Conservation (phyloP, 2,888 invertebrate genomes). For the Xestia c-nigrum region DNA sequence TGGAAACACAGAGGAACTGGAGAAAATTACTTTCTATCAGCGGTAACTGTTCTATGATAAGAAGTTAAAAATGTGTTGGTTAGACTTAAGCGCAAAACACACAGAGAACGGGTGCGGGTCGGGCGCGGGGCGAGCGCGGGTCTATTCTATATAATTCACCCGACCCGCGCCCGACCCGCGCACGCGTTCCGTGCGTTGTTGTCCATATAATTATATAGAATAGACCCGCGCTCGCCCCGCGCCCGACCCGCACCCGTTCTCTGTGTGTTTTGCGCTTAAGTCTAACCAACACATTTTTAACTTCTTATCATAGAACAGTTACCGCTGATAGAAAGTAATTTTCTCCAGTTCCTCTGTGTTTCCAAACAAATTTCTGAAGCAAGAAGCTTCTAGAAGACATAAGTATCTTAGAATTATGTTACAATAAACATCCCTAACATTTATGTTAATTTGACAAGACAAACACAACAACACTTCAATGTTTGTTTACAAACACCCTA, state of each 20-base stretch:
- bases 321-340: neutral
- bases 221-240: too few species aligned
- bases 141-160: too few species aligned
- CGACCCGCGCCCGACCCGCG: too few species aligned
- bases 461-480: neutral
- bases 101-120: too few species aligned
- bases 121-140: too few species aligned
- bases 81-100: neutral
- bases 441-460: neutral
- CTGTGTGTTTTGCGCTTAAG: too few species aligned
- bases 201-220: too few species aligned
- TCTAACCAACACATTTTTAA: neutral
- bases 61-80: neutral
- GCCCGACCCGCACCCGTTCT: too few species aligned
- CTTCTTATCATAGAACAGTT: neutral
- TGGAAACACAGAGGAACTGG: neutral
- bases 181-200: too few species aligned
- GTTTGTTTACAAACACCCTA: neutral
- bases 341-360: neutral
- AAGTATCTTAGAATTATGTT: neutral
- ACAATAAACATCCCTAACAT: neutral
- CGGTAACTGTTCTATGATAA: neutral
- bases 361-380: neutral
- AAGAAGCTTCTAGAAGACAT: neutral
- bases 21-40: neutral